Evolutionary conservation across 37 sponge, comb jelly and placozoan genomes (phyloP).

Genomic region (Halisarca cf. caerulea): DNA sequence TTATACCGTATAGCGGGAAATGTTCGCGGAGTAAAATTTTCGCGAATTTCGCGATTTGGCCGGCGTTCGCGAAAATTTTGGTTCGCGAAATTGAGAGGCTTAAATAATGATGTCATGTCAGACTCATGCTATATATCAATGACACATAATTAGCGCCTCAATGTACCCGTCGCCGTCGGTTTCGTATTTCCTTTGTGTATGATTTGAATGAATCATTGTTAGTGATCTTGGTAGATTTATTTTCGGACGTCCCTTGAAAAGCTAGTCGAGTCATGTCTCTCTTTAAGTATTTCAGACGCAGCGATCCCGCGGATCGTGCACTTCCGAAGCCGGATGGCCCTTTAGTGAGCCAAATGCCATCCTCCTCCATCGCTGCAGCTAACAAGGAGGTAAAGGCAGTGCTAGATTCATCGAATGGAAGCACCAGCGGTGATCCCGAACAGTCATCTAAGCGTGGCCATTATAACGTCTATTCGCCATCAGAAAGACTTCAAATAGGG

Average conservation of each 20-base stretch:
- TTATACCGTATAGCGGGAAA: conserved; percentile 31
- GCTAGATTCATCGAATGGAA: background rate
- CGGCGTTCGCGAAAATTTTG: conserved; percentile 6
- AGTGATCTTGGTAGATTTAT: no score
- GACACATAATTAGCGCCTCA: no score
- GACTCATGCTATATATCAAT: background rate
- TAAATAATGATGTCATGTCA: background rate
- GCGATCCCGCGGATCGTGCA: background rate
- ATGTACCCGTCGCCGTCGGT: no score
- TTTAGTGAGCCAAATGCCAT: background rate
- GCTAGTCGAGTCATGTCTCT: background rate
- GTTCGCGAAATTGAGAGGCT: background rate
- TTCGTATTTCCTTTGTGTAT: no score
- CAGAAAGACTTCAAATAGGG: conserved; percentile 3
- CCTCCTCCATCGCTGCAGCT: conserved; percentile 19
- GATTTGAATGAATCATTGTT: no score
- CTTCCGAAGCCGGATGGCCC: conserved; percentile 10
- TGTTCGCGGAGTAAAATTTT: conserved; percentile 8
- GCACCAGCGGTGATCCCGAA: background rate
- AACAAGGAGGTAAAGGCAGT: conserved; percentile 29
- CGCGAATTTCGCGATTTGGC: background rate
- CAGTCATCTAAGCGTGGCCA: background rate
- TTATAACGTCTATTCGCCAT: background rate
- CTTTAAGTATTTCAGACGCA: background rate
- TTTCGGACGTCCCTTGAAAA: no score